phyloP scores from a whole-genome alignment of 1,140 invertebrate species.

The Diuraphis noxia region DNA sequence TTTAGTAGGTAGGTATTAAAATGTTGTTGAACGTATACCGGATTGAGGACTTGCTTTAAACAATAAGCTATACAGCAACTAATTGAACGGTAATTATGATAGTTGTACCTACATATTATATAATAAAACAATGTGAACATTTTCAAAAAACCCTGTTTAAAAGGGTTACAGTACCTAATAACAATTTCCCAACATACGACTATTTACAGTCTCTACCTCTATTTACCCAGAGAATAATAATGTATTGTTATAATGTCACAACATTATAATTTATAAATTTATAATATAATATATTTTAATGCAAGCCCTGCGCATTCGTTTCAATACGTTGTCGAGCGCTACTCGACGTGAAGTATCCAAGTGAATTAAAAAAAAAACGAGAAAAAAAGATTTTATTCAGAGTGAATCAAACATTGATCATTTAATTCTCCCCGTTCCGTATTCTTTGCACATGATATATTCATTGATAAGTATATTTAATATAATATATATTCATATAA shows the following conservation, averaged over 20 bases:
- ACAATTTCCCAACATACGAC: background rate
- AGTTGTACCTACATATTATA: background rate
- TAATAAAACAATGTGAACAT: background rate
- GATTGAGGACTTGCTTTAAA: background rate
- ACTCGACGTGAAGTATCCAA: background rate
- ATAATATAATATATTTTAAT: too few relatives aligned
- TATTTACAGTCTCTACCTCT: background rate
- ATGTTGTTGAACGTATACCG: background rate
- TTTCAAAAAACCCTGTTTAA: background rate
- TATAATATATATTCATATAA: too few relatives aligned
- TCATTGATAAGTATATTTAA: too few relatives aligned
- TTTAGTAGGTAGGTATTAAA: too few relatives aligned
- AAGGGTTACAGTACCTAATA: background rate
- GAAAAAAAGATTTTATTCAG: background rate
- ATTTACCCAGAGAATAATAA: background rate
- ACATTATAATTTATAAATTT: too few relatives aligned
- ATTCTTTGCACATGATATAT: too few relatives aligned
- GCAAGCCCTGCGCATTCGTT: too few relatives aligned
- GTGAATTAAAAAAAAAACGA: background rate
- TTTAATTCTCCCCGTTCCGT: too few relatives aligned
- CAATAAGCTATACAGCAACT: background rate
- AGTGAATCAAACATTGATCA: background rate
- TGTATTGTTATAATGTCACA: background rate
- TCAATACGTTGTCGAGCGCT: background rate
- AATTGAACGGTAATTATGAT: background rate